Conservation (phyloP, 2,888 invertebrate species). For the Netelia virgata region DNA sequence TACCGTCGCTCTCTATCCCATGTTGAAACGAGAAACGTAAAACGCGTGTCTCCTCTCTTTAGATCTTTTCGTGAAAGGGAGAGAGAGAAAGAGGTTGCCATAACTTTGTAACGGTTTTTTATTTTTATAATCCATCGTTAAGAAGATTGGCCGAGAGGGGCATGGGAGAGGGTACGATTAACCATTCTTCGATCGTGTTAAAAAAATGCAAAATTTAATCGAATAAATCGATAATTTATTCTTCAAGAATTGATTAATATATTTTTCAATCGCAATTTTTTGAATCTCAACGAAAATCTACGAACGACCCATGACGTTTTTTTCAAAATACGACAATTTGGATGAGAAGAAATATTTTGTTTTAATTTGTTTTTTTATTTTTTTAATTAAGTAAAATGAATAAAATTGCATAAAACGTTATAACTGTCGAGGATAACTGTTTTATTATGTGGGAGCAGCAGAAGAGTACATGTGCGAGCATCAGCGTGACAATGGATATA, state of each 20-base stretch:
- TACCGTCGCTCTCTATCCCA: not conserved
- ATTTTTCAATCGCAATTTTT: too few species aligned
- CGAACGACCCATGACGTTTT: too few species aligned
- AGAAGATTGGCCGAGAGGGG: not conserved
- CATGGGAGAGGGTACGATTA: too few species aligned
- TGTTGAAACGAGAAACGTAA: not conserved
- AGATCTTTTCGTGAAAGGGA: not conserved
- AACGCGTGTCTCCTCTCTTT: not conserved
- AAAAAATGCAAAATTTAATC: too few species aligned
- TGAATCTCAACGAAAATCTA: too few species aligned
- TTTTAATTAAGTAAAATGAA: not conserved
- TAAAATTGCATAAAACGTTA: slow-evolving; percentile 4
- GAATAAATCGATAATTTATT: too few species aligned
- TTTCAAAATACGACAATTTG: too few species aligned
- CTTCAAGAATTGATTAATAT: too few species aligned
- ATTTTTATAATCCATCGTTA: not conserved
- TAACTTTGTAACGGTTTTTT: not conserved
- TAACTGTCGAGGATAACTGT: slow-evolving; percentile 14
- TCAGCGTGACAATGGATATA: slow-evolving; percentile 1
- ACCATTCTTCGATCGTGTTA: too few species aligned
- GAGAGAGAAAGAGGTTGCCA: not conserved
- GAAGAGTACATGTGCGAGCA: not conserved
- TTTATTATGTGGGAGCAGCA: slow-evolving; percentile 4
- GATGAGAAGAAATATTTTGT: not conserved
- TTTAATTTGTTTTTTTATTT: too few species aligned